Percentiles rank a stretch among this genome's conserved stretches.
phyloP scores from a whole-genome alignment of 2,888 invertebrate genomes.

The Andricus quercusramuli region DNA sequence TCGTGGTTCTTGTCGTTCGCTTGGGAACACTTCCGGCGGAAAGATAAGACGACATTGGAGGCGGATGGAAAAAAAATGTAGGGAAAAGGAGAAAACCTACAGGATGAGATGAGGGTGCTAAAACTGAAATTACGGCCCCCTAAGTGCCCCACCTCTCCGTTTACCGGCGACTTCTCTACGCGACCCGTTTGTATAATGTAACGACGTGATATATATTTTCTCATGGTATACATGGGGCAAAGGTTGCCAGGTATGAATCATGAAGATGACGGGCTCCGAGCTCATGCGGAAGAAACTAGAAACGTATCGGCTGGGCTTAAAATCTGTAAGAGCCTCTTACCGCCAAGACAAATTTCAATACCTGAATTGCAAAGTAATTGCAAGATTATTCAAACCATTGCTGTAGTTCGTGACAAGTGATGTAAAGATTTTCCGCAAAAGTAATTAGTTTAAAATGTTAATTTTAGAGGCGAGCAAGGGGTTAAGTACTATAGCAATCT shows the following conservation, averaged over 20 bases:
- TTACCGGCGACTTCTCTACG: slow-evolving; percentile 53
- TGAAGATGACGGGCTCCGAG: slow-evolving; percentile 52
- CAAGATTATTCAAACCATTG: background rate
- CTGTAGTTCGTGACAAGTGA: background rate
- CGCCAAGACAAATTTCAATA: background rate
- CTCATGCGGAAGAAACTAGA: slow-evolving; percentile 25
- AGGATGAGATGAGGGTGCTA: slow-evolving; percentile 53
- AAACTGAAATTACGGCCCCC: slow-evolving; percentile 65
- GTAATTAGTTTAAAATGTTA: background rate
- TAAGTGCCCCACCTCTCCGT: slow-evolving; percentile 58
- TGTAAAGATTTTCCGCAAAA: background rate
- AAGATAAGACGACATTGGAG: slow-evolving; percentile 23
- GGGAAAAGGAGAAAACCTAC: slow-evolving; percentile 46
- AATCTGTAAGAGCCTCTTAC: background rate
- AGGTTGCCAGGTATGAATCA: slow-evolving; percentile 54
- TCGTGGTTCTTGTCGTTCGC: slow-evolving; percentile 8
- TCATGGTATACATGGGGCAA: background rate
- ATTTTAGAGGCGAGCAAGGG: background rate
- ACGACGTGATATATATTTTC: slow-evolving; percentile 59
- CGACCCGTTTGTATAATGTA: slow-evolving; percentile 62
- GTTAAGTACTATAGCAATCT: too few relatives aligned
- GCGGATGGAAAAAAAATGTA: slow-evolving; percentile 1
- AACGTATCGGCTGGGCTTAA: background rate
- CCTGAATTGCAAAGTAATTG: background rate
- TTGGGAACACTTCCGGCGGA: background rate